Conservation (phyloP, 1,140 invertebrate species). For the Sminthurides bifidus region DNA sequence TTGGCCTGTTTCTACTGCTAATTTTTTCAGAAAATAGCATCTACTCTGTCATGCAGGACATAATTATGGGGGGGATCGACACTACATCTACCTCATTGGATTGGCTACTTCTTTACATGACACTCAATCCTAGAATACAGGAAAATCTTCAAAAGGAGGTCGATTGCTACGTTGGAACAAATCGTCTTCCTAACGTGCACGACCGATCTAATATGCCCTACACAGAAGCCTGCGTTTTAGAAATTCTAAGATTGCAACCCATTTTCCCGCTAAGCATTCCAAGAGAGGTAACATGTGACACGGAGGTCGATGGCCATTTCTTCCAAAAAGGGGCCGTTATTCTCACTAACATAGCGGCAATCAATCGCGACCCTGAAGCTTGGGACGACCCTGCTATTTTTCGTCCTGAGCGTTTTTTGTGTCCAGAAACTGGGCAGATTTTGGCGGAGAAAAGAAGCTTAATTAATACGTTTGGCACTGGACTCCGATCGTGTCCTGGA, state of each 20-base stretch:
- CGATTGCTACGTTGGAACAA: slow-evolving; percentile 55
- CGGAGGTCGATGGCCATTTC: background rate
- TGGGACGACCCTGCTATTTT: too few relatives aligned
- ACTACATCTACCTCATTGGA: slow-evolving; percentile 63
- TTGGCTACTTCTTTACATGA: slow-evolving; percentile 64
- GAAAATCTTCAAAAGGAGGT: slow-evolving; percentile 64
- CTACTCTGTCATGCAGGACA: too few relatives aligned
- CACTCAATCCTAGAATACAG: slow-evolving; percentile 61
- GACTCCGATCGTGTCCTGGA: background rate
- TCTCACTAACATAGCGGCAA: background rate
- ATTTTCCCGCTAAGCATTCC: background rate
- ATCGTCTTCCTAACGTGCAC: slow-evolving; percentile 50
- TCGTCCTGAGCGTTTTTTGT: background rate
- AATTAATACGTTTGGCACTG: background rate
- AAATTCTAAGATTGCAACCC: background rate
- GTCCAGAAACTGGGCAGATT: background rate
- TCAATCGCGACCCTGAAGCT: too few relatives aligned
- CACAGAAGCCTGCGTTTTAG: background rate
- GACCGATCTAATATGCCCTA: slow-evolving; percentile 45
- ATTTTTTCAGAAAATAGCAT: too few relatives aligned
- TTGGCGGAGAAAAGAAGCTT: too few relatives aligned
- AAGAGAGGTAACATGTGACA: background rate
- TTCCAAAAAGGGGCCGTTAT: background rate
- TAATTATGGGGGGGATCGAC: slow-evolving; percentile 67
- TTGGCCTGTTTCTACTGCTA: too few relatives aligned